Conservation (phyloP, 2,113 vertebrate genomes). For the Saimiri boliviensis region DNA sequence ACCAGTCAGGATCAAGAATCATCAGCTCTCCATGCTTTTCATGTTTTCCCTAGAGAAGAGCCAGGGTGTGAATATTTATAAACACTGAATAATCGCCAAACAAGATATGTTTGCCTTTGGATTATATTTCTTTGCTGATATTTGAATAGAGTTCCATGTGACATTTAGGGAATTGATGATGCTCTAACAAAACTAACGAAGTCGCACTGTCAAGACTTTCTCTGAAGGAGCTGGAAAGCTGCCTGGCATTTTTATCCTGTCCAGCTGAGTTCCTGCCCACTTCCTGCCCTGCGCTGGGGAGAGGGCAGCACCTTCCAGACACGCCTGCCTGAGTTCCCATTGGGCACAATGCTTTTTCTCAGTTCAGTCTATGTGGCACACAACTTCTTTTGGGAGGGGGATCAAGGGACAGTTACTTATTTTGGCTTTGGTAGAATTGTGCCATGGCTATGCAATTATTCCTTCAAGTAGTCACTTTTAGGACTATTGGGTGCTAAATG, state of each 20-base stretch:
- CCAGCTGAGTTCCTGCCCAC: background rate
- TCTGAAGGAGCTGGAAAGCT: background rate
- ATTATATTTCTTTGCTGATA: conserved; percentile 55
- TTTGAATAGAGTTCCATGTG: conserved; percentile 28
- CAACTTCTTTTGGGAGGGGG: background rate
- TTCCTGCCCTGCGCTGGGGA: background rate
- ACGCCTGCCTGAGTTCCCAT: rapidly evolving
- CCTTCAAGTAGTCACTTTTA: background rate
- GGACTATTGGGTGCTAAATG: background rate
- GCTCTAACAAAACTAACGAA: conserved; percentile 58
- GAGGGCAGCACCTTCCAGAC: background rate
- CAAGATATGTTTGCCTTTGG: conserved; percentile 54
- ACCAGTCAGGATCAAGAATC: background rate
- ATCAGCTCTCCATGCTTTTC: background rate
- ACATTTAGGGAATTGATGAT: conserved; percentile 49
- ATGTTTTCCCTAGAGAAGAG: conserved; percentile 9
- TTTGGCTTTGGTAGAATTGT: background rate
- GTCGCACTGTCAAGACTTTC: background rate
- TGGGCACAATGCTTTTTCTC: background rate
- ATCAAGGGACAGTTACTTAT: background rate
- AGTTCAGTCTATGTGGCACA: background rate
- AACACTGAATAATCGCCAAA: conserved; percentile 44
- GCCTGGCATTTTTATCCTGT: background rate
- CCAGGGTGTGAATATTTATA: conserved; percentile 26
- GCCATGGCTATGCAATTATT: background rate